Evolutionary conservation across 2,888 invertebrate genomes (phyloP), one percentile per base, ranked within the genome.

Genomic region (Sisyra terminalis): DNA sequence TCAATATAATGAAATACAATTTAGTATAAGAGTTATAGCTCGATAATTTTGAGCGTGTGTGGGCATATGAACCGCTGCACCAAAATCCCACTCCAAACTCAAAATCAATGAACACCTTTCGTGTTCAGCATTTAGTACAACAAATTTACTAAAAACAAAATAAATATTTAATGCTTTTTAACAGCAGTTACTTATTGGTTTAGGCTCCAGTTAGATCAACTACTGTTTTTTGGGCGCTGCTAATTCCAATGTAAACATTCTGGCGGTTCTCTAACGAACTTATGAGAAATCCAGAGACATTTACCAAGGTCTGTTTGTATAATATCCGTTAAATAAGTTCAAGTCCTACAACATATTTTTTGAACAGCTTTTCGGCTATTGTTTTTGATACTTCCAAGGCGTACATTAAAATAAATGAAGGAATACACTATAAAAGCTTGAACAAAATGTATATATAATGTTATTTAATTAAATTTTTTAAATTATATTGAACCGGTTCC

Each of bases 121-220:
- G 40, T 40, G 40, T 40, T 40, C 18, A 31, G 15, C 40, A 31
- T 40, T 40, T 40, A 40, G 40, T 40, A 40, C 40, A 40, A 40
- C 40, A 40, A 40, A 40, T 40, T 40, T 40, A 40, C 40, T 40
- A 40, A 40, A 40, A 40, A 40, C 40, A 31, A 40, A 30, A 31
- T 24, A 40, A 40, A 40, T 40, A 40, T 40, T 40, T 40, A 24
- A 40, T 40, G 40, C 40, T 40, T 40, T 40, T 40, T 31, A 39
- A 24, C 18, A 18, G 14, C 29, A 31, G 40, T 11, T n/a, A 14
- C 13, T 24, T 40, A 40, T 40, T 40, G 40, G 40, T 40, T 40
- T 40, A 40, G 40, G 40, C 40, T 40, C 40, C 40, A 40, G 40
- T 40, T 40, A 40, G 40, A 17, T 31, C 32, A 17, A 30, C 32